Conservation (phyloP, 2,888 invertebrate genomes). For the Formica aserva region DNA sequence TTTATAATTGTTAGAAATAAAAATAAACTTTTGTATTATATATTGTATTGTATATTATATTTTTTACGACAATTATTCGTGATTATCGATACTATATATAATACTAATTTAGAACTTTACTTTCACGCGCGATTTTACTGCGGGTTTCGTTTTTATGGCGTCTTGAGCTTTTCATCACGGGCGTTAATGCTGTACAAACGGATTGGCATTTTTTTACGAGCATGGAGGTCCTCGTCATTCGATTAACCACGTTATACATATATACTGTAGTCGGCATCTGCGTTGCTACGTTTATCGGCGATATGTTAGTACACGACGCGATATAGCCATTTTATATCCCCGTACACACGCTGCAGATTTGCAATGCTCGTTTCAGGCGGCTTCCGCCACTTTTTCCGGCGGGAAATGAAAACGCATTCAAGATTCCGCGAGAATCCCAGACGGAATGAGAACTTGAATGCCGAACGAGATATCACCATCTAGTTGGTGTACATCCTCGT, state of each 20-base stretch:
- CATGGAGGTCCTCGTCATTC: neutral
- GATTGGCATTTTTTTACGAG: conserved; percentile 17
- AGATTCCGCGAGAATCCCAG: conserved; percentile 45
- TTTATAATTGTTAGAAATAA: neutral
- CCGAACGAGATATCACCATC: neutral
- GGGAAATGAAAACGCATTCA: conserved; percentile 49
- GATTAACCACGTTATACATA: conserved; percentile 9
- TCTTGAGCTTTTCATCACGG: neutral
- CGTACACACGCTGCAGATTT: neutral
- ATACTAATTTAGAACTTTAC: neutral
- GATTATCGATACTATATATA: neutral
- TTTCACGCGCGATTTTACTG: neutral
- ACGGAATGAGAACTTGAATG: neutral
- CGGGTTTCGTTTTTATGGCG: neutral
- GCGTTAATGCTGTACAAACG: conserved; percentile 10
- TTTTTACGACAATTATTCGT: neutral
- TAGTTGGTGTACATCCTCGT: neutral
- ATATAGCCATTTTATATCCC: conserved; percentile 34
- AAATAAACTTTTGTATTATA: neutral
- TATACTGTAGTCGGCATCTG: neutral
- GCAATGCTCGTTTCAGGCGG: conserved; percentile 7
- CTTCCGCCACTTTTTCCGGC: neutral
- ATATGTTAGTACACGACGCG: neutral
- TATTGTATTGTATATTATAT: neutral
- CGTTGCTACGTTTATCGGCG: conserved; percentile 17